These are phyloP conservation scores for Drosophila sordidula DNA, from an alignment of 2,888 invertebrate genomes.

Conservation along the genomic window DNA sequence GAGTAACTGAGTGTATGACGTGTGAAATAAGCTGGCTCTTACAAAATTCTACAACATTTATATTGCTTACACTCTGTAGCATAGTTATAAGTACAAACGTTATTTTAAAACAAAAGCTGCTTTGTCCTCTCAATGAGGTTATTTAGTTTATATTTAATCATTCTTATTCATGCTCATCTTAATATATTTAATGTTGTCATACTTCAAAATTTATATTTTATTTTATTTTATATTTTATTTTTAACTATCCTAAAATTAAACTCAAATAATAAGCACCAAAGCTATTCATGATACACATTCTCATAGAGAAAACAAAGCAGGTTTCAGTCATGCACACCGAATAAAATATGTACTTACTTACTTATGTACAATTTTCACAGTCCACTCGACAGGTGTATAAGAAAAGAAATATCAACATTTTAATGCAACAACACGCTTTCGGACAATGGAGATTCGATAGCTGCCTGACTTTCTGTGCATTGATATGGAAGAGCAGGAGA, in stretches of 20 bases:
- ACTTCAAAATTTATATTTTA: too few species aligned
- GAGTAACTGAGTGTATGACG: background rate
- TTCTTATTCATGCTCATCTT: too few species aligned
- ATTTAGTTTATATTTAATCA: background rate
- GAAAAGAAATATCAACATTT: background rate
- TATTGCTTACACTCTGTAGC: background rate
- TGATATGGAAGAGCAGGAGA: too few species aligned
- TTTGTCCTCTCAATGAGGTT: too few species aligned
- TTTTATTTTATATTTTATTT: too few species aligned
- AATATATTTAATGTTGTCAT: too few species aligned
- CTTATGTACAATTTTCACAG: background rate
- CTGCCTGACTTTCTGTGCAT: background rate
- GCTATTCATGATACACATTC: too few species aligned
- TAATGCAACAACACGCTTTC: background rate
- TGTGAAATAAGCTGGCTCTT: conserved; percentile 18
- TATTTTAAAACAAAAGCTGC: too few species aligned
- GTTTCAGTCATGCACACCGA: background rate
- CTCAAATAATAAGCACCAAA: too few species aligned
- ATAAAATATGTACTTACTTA: background rate
- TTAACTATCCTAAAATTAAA: too few species aligned
- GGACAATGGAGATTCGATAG: background rate
- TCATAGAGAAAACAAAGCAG: background rate
- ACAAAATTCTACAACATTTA: conserved; percentile 6
- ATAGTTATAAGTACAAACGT: too few species aligned
- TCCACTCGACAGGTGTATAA: background rate